A percentile compares a stretch with the other conserved stretches of the same genome.
These are phyloP conservation scores for Psilopogon haemacephalus DNA, from an alignment of 2,113 vertebrate genomes.

Conservation along the genomic window DNA sequence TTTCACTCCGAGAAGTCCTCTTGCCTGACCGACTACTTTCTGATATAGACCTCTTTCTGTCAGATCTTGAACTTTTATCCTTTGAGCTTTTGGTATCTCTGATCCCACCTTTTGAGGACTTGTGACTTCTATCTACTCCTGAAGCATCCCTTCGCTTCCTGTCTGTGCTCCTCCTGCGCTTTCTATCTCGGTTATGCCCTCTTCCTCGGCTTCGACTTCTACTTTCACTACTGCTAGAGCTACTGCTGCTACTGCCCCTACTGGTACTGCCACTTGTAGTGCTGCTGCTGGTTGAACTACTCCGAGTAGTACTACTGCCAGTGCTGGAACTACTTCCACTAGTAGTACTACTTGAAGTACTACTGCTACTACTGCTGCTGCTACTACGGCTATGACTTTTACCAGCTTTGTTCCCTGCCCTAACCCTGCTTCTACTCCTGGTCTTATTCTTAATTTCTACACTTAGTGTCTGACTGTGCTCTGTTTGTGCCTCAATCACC, in stretches of 20 bases:
- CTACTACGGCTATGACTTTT: constrained; percentile 78
- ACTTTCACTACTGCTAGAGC: constrained; percentile 84
- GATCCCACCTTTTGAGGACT: constrained; percentile 84
- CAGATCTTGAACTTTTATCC: constrained; percentile 85
- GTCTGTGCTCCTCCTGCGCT: constrained; percentile 82
- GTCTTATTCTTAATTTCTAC: constrained; percentile 73
- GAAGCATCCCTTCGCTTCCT: constrained; percentile 83
- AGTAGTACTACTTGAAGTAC: constrained; percentile 78
- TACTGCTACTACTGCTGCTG: constrained; percentile 80
- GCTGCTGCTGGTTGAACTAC: constrained; percentile 84
- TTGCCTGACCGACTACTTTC: constrained; percentile 88
- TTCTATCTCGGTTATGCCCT: constrained; percentile 81
- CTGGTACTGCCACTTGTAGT: constrained; percentile 84
- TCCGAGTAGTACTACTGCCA: constrained; percentile 85
- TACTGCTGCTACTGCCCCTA: constrained; percentile 85
- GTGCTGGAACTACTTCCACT: constrained; percentile 80
- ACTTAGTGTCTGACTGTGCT: constrained; percentile 53
- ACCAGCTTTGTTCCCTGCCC: constrained; percentile 79
- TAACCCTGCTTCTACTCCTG: constrained; percentile 77
- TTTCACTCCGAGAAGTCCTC: constrained; percentile 86
- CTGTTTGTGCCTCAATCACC: constrained; percentile 62
- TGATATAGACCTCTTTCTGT: constrained; percentile 88
- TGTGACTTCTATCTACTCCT: constrained; percentile 84
- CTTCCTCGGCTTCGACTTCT: constrained; percentile 81
- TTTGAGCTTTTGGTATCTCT: constrained; percentile 89